Evolutionary conservation across 2,888 invertebrate species (phyloP).

Genomic region (Leptinotarsa rubiginosa): DNA sequence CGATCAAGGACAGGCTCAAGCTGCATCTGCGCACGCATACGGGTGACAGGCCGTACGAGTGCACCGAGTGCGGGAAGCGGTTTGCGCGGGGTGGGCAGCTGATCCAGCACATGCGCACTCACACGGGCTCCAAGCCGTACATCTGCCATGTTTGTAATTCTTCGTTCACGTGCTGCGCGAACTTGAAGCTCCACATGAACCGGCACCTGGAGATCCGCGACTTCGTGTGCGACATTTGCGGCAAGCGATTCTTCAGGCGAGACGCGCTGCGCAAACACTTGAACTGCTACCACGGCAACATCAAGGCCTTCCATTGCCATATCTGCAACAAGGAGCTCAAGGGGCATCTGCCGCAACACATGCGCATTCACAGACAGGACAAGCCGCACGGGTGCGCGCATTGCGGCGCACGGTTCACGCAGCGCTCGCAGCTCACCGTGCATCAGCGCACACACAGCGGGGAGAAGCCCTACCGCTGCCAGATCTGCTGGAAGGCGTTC

Average conservation of each 20-base stretch:
- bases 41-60: conserved; percentile 77
- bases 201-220: conserved; percentile 81
- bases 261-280: conserved; percentile 83
- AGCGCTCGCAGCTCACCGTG: conserved; percentile 85
- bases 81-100: conserved; percentile 82
- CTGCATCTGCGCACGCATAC: conserved; percentile 81
- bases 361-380: conserved; percentile 82
- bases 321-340: conserved; percentile 85
- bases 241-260: conserved; percentile 80
- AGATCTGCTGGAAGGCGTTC: conserved; percentile 83
- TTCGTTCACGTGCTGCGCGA: conserved; percentile 76
- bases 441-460: conserved; percentile 83
- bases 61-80: conserved; percentile 73
- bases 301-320: conserved; percentile 81
- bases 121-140: conserved; percentile 79
- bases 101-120: conserved; percentile 79
- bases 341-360: conserved; percentile 84
- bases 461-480: conserved; percentile 81
- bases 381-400: conserved; percentile 83
- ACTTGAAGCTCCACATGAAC: conserved; percentile 74
- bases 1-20: conserved; percentile 79
- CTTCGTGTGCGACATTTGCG: conserved; percentile 83
- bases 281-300: conserved; percentile 79
- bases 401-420: conserved; percentile 84
- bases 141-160: conserved; percentile 79